These are phyloP conservation scores for Drosophila paranaensis DNA, from an alignment of 2,888 invertebrate species.

Conservation along the genomic window DNA sequence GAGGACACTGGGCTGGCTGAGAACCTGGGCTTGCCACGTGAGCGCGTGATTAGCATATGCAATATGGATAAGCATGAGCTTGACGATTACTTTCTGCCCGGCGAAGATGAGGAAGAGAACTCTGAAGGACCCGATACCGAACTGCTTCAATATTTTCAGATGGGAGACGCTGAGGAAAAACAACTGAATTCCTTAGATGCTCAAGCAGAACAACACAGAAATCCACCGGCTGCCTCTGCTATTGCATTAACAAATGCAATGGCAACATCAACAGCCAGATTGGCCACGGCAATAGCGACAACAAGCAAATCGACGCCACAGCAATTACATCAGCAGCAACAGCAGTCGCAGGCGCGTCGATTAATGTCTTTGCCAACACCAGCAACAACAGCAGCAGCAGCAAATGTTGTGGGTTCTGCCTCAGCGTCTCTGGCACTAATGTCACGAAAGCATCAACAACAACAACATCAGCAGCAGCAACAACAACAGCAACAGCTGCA, in stretches of 20 bases:
- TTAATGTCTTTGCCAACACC: constrained; percentile 41
- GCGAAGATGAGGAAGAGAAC: constrained; percentile 86
- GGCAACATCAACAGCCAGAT: constrained; percentile 27
- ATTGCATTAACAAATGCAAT: constrained; percentile 40
- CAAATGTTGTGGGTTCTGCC: constrained; percentile 83
- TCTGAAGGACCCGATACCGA: constrained; percentile 94
- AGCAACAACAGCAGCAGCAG: constrained; percentile 45
- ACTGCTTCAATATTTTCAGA: constrained; percentile 91
- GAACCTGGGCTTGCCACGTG: constrained; percentile 87
- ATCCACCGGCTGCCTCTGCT: constrained; percentile 74
- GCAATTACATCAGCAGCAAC: constrained; percentile 45
- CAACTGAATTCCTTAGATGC: constrained; percentile 83
- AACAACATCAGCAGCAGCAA: constrained; percentile 49
- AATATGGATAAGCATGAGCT: constrained; percentile 92
- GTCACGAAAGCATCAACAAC: constrained; percentile 84
- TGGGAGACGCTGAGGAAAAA: constrained; percentile 85
- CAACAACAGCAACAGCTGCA: constrained; percentile 49
- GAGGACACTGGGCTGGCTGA: constrained; percentile 77
- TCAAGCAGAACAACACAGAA: constrained; percentile 77
- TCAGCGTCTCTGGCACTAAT: constrained; percentile 85
- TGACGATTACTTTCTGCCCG: constrained; percentile 89
- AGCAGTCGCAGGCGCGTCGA: constrained; percentile 46
- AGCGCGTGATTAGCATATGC: constrained; percentile 90
- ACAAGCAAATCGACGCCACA: constrained; percentile 45
- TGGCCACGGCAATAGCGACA: constrained; percentile 36